Conservation (phyloP, 1,140 invertebrate genomes). For the Lysiphlebus fabarum region DNA sequence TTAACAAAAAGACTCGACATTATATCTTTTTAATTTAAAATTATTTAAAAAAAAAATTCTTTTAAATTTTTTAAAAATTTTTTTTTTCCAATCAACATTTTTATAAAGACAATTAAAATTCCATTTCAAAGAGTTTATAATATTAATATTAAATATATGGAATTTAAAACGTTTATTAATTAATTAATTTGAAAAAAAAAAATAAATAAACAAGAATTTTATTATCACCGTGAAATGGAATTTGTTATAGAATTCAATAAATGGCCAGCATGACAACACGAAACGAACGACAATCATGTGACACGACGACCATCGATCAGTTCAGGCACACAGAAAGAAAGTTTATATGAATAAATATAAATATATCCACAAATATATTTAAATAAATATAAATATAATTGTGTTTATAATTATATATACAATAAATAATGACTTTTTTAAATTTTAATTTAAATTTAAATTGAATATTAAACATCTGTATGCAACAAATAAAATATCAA, state of each 20-base stretch:
- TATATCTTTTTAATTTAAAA: too few relatives aligned
- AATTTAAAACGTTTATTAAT: too few relatives aligned
- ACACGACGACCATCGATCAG: constrained; percentile 56
- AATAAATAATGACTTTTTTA: too few relatives aligned
- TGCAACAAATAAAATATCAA: constrained; percentile 28
- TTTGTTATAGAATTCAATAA: constrained; percentile 27
- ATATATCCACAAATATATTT: too few relatives aligned
- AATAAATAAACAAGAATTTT: constrained; percentile 1
- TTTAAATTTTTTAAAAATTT: too few relatives aligned
- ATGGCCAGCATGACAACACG: constrained; percentile 58
- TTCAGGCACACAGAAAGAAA: constrained; percentile 56
- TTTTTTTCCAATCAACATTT: not conserved
- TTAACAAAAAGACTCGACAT: too few relatives aligned
- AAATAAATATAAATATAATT: too few relatives aligned
- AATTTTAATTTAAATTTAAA: not conserved
- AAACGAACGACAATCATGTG: constrained; percentile 58
- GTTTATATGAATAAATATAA: constrained; percentile 20
- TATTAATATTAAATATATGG: too few relatives aligned
- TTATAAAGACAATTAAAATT: not conserved
- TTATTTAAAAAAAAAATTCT: too few relatives aligned
- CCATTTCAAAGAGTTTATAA: too few relatives aligned
- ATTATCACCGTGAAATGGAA: constrained; percentile 18
- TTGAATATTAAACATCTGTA: constrained; percentile 4
- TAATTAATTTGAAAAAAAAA: not conserved
- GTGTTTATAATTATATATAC: too few relatives aligned